Evolutionary conservation across 2,888 invertebrate species (phyloP), one percentile per base, ranked within the genome.

Genomic region (Anoplius nigerrimus): DNA sequence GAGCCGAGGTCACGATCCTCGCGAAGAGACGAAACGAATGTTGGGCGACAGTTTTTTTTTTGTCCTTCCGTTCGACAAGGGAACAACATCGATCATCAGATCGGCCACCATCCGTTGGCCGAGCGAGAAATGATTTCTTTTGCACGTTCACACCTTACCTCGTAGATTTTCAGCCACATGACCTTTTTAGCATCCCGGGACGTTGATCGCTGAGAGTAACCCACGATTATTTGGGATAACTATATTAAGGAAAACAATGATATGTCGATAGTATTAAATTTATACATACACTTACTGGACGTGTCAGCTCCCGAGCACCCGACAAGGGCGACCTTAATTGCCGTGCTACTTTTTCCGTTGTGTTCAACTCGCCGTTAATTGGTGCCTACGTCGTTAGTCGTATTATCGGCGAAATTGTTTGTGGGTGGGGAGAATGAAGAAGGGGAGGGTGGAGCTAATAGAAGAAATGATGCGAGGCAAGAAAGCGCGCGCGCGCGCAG

Each of bases 211-310:
- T 78, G 75, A n/a, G n/a, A n/a, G 34, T 79, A 78, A 66, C 67
- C 74, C 76, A 78, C 80, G 73, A 80, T 81, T 81, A 74, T 82
- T 79, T 69, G 75, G 81, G 82, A 71, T 81, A 79, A n/a, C 66
- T 79, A 79, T 63, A 58, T 80, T 34, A 82, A 79, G 81, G 71
- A n/a, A 82, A 83, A 81, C 82, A 83, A 85, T 81, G 78, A 82
- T 81, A 74, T 53, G 78, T 80, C 75, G 80, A 82, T 85, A 84
- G 81, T 82, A 84, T 86, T 84, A 84, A 85, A 82, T 86, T 86
- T 87, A 86, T 86, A 86, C 83, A 84, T 82, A 82, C 34, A 34
- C 75, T 72, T 75, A 83, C 75, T 78, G 82, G 82, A 84, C 77
- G 85, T 84, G 85, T 85, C 83, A 84, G 76, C 79, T 85, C 80